These are phyloP conservation scores for Drosophila macrospina DNA, from an alignment of 2,888 invertebrate genomes.

Conservation along the genomic window DNA sequence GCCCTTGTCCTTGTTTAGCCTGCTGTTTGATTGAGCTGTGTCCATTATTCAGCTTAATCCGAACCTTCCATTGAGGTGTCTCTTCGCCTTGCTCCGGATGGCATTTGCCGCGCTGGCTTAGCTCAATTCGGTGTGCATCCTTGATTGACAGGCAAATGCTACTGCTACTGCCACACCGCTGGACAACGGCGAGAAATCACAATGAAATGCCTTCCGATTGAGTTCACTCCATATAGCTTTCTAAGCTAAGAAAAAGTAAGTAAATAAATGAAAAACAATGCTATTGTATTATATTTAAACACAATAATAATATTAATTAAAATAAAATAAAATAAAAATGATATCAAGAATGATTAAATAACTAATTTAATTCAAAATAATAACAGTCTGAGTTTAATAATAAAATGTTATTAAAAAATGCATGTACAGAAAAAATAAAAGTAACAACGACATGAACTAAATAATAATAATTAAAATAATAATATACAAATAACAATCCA, in stretches of 20 bases:
- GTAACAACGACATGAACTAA: neutral
- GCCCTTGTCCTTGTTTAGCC: slow-evolving; percentile 52
- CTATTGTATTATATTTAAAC: neutral
- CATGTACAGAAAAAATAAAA: too few species aligned
- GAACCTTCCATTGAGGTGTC: slow-evolving; percentile 56
- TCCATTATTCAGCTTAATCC: slow-evolving; percentile 62
- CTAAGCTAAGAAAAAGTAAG: too few species aligned
- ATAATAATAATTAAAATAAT: too few species aligned
- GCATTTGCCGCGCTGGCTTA: slow-evolving; percentile 64
- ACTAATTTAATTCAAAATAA: too few species aligned
- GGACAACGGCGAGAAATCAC: slow-evolving; percentile 10
- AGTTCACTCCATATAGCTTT: neutral
- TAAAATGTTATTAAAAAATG: too few species aligned
- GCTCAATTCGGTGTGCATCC: slow-evolving; percentile 54
- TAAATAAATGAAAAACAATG: neutral
- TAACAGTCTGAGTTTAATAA: too few species aligned
- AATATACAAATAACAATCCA: too few species aligned
- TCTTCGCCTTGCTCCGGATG: slow-evolving; percentile 4
- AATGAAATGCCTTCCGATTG: neutral
- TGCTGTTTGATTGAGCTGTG: slow-evolving; percentile 75
- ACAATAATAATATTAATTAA: too few species aligned
- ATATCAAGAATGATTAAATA: too few species aligned
- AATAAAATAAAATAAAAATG: neutral
- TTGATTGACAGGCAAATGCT: slow-evolving; percentile 71
- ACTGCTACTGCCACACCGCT: slow-evolving; percentile 33